A percentile compares a stretch with the other conserved stretches of the same genome.
Evolutionary conservation across 2,797 vertebrate genomes (phyloP).

Genomic region (Tadarida brasiliensis): DNA sequence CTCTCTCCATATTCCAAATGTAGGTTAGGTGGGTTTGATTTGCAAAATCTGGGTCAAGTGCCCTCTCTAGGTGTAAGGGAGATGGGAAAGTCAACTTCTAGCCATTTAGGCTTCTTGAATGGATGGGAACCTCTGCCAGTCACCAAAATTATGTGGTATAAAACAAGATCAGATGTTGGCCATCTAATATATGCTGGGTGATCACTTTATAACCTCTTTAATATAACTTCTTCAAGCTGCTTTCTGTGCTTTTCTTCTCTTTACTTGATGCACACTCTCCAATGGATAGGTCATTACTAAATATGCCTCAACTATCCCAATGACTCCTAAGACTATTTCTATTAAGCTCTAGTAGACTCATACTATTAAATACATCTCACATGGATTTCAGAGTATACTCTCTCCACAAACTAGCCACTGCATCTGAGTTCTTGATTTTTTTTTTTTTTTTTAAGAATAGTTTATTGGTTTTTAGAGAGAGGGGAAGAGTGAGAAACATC

Average conservation of each 20-base stretch:
- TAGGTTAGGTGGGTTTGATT: not conserved
- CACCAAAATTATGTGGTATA: not conserved
- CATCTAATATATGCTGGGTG: not conserved
- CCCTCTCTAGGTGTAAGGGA: not conserved
- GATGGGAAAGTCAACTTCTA: not conserved
- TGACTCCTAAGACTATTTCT: not conserved
- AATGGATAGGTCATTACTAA: not conserved
- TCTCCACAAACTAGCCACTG: not conserved
- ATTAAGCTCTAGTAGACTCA: not conserved
- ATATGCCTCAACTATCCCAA: not conserved
- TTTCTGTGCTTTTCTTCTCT: not conserved
- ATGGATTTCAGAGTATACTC: not conserved
- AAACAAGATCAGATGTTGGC: not conserved
- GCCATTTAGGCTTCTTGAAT: not conserved
- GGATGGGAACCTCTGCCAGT: not conserved
- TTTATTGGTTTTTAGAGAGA: too few species aligned
- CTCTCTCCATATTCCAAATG: not conserved
- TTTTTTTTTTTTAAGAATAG: too few species aligned
- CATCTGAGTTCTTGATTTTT: not conserved
- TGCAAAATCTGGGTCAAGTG: not conserved
- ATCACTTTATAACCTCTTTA: not conserved
- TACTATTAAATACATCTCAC: not conserved
- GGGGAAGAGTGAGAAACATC: too few species aligned
- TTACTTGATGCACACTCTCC: not conserved
- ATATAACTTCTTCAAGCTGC: not conserved